Evolutionary conservation across 2,113 vertebrate species (phyloP).

Genomic region (Pachyramphus minor): DNA sequence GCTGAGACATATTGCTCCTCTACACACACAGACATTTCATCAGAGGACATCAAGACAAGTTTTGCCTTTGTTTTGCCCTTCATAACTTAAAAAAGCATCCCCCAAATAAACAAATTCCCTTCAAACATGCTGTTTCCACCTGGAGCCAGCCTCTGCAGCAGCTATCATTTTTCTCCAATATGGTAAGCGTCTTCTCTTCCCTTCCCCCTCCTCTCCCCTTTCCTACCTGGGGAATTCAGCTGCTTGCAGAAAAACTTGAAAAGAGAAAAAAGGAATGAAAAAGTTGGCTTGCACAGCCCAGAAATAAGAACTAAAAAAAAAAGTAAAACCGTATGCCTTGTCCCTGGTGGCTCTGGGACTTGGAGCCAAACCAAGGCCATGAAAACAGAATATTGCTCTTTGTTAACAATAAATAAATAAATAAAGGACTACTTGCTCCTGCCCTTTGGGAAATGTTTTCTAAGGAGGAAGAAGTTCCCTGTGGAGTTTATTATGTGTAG

Average conservation of each 20-base stretch:
- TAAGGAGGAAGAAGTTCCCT: slow-evolving; percentile 35
- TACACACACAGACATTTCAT: slow-evolving; percentile 17
- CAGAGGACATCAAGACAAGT: not conserved
- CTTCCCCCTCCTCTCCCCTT: not conserved
- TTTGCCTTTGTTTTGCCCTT: slow-evolving; percentile 11
- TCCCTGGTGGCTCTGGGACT: not conserved
- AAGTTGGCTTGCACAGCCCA: not conserved
- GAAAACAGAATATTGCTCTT: slow-evolving; percentile 42
- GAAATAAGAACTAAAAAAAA: slow-evolving; percentile 10
- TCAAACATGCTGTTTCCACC: not conserved
- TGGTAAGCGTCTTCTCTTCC: not conserved
- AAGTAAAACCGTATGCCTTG: not conserved
- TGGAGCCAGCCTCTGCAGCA: not conserved
- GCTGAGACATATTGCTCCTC: not conserved
- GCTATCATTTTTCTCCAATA: not conserved
- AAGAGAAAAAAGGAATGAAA: not conserved
- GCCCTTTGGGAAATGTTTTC: not conserved
- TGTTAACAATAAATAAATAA: slow-evolving; percentile 45
- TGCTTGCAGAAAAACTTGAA: not conserved
- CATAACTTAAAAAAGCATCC: not conserved
- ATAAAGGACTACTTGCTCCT: slow-evolving; percentile 8
- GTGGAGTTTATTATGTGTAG: slow-evolving; percentile 52
- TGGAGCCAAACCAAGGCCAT: slow-evolving; percentile 32
- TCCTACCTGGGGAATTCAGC: slow-evolving; percentile 30
- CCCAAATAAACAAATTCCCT: not conserved